phyloP scores from a whole-genome alignment of 2,113 vertebrate species.

The Eubucco bourcierii region DNA sequence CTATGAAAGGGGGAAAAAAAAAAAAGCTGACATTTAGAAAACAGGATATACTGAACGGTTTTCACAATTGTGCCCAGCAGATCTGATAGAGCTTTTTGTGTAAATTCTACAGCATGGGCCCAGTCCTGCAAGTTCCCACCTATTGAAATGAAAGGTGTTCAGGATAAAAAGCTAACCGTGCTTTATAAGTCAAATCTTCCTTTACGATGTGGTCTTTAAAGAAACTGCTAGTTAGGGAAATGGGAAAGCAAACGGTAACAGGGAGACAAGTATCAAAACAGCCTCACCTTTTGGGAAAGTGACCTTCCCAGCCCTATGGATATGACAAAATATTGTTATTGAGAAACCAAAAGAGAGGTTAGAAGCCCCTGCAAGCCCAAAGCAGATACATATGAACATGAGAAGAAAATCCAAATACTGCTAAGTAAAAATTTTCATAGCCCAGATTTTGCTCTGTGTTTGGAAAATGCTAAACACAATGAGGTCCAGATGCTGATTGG shows the following conservation, averaged over 20 bases:
- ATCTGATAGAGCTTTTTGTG: slow-evolving; percentile 64
- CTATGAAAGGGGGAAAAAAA: slow-evolving; percentile 45
- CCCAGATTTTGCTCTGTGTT: neutral
- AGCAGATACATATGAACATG: neutral
- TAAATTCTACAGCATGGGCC: neutral
- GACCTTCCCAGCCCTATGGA: neutral
- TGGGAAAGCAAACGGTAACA: neutral
- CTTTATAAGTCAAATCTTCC: neutral
- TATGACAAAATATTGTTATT: neutral
- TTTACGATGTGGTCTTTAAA: neutral
- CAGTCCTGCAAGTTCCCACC: neutral
- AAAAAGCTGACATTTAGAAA: slow-evolving; percentile 66
- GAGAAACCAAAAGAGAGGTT: neutral
- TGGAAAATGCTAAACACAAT: neutral
- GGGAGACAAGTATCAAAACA: neutral
- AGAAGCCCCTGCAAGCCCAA: neutral
- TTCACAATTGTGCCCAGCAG: slow-evolving; percentile 72
- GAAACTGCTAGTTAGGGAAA: neutral
- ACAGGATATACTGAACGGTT: slow-evolving; percentile 70
- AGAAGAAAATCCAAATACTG: neutral
- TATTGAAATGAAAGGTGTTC: neutral
- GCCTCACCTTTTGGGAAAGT: neutral
- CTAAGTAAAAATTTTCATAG: slow-evolving; percentile 8
- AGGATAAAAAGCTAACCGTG: neutral
- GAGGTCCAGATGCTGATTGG: slow-evolving; percentile 9